These are phyloP conservation scores for Melanchra persicariae DNA, from an alignment of 2,888 invertebrate genomes.

Conservation along the genomic window DNA sequence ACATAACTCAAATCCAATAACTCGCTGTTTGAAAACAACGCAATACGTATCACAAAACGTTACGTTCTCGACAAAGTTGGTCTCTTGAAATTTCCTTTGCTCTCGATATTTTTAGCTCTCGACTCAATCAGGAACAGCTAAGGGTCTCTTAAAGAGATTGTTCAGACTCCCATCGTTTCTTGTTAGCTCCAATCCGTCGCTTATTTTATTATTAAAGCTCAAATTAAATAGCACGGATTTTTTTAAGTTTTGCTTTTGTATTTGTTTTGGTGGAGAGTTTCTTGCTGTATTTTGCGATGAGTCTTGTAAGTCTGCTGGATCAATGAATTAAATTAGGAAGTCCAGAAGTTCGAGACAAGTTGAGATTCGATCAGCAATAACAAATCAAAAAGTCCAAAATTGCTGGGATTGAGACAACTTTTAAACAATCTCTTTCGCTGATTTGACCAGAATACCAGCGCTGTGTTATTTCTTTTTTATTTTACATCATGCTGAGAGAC, in stretches of 20 bases:
- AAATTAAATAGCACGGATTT: constrained; percentile 65
- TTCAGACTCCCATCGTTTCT: constrained; percentile 71
- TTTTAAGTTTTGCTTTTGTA: constrained; percentile 9
- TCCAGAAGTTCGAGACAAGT: too few relatives aligned
- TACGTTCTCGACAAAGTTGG: constrained; percentile 47
- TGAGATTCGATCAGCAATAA: too few relatives aligned
- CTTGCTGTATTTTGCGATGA: background rate
- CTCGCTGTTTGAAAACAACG: background rate
- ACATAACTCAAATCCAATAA: constrained; percentile 11
- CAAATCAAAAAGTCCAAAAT: too few relatives aligned
- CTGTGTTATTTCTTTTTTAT: too few relatives aligned
- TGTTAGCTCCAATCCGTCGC: constrained; percentile 67
- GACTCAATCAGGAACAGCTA: constrained; percentile 68
- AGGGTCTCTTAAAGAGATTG: constrained; percentile 70
- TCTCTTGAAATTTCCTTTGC: constrained; percentile 56
- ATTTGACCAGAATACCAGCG: too few relatives aligned
- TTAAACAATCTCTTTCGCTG: too few relatives aligned
- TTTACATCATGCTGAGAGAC: too few relatives aligned
- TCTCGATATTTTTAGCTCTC: constrained; percentile 69
- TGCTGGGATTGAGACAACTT: too few relatives aligned
- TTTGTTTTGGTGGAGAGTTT: constrained; percentile 3
- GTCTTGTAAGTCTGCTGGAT: background rate
- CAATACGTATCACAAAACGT: constrained; percentile 37
- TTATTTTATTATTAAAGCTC: constrained; percentile 69
- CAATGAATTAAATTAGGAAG: background rate